A percentile compares a stretch with the other conserved stretches of the same genome.
Evolutionary conservation across 1,140 invertebrate species (phyloP).

Genomic region (Euschistus heros): DNA sequence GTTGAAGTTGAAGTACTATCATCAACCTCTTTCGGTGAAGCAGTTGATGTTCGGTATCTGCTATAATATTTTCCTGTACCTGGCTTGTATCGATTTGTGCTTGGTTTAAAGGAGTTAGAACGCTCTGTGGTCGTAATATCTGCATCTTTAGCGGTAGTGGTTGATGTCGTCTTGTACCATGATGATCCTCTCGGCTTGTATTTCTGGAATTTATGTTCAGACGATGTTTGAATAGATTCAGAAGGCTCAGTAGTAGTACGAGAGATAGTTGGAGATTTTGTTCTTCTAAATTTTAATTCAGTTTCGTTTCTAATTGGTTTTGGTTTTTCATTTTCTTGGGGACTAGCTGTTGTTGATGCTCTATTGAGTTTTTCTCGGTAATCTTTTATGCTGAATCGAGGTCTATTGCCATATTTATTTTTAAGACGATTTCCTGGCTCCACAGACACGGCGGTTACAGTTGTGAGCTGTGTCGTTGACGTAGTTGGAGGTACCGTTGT

Average conservation of each 20-base stretch:
- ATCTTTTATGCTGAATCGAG: slow-evolving; percentile 35
- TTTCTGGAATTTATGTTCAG: slow-evolving; percentile 21
- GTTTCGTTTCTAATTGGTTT: slow-evolving; percentile 15
- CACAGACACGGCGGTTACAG: slow-evolving; percentile 17
- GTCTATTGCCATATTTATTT: slow-evolving; percentile 30
- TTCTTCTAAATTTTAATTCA: neutral
- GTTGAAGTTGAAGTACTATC: slow-evolving; percentile 18
- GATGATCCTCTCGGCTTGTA: slow-evolving; percentile 29
- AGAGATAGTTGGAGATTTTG: slow-evolving; percentile 1
- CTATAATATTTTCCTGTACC: slow-evolving; percentile 33
- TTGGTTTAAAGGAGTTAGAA: slow-evolving; percentile 34
- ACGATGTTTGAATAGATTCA: neutral
- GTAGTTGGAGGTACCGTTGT: slow-evolving; percentile 22
- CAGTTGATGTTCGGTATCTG: slow-evolving; percentile 30
- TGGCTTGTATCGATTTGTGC: slow-evolving; percentile 32
- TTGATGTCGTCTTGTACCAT: slow-evolving; percentile 26
- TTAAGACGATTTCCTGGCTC: slow-evolving; percentile 16
- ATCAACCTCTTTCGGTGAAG: slow-evolving; percentile 19
- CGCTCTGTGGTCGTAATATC: slow-evolving; percentile 31
- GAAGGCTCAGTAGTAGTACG: neutral
- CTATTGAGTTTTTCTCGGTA: slow-evolving; percentile 39
- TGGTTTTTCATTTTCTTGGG: neutral
- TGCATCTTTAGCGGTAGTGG: slow-evolving; percentile 2
- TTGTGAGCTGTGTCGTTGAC: slow-evolving; percentile 22
- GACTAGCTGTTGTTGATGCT: slow-evolving; percentile 30